Conservation (phyloP, 1,140 invertebrate species). For the Tetragnatha versicolor region DNA sequence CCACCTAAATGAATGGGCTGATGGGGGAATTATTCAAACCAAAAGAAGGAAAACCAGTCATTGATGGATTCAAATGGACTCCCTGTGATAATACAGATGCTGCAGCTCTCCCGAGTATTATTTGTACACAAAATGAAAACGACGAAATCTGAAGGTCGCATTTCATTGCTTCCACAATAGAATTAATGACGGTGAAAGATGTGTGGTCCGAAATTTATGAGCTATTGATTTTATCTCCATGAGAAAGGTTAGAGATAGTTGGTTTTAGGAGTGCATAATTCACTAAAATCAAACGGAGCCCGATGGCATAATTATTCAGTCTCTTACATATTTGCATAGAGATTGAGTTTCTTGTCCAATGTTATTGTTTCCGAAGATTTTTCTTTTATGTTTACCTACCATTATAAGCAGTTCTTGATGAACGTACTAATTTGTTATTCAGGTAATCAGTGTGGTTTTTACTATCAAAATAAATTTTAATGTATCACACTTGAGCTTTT, state of each 20-base stretch:
- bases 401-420: too few relatives aligned
- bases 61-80: background rate
- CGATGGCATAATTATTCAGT: too few relatives aligned
- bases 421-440: too few relatives aligned
- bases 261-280: too few relatives aligned
- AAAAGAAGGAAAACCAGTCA: slow-evolving; percentile 1
- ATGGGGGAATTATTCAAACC: slow-evolving; percentile 19
- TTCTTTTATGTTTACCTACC: too few relatives aligned
- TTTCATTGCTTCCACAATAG: background rate
- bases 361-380: too few relatives aligned
- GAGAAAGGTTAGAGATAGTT: background rate
- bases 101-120: background rate
- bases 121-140: slow-evolving; percentile 16
- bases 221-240: slow-evolving; percentile 6
- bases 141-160: background rate
- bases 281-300: too few relatives aligned
- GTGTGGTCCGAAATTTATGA: slow-evolving; percentile 3
- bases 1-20: background rate
- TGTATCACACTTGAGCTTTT: too few relatives aligned
- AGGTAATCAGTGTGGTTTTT: too few relatives aligned
- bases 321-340: too few relatives aligned
- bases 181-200: background rate
- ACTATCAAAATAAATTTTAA: too few relatives aligned
- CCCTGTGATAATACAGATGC: background rate
- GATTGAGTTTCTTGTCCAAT: too few relatives aligned